Base-by-base conservation (phyloP, 2,113 vertebrate genomes). In the Brachyhypopomus gauderio region DNA sequence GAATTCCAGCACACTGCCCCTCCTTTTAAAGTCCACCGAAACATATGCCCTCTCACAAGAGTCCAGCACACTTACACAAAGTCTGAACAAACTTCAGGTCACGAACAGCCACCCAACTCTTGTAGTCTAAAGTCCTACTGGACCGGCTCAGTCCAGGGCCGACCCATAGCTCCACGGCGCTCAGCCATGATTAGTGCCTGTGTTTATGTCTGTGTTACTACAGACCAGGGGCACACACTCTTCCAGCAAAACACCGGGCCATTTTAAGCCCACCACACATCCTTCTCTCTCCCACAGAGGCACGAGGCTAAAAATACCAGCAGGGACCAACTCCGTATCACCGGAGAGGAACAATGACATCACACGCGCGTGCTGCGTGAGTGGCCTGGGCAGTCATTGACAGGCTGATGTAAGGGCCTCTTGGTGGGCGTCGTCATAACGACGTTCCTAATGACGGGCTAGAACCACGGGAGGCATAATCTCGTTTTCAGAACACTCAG, bases 251-350 rank as follows among this genome's bases (percentile, higher is more conserved):
- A 82, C 75, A 77, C 27, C n/a, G 48, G 82, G 41, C 85, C 67
- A 77, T 48, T 77, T 48, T 48, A 70, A 66, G 72, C 36, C 78
- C 25, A 8, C 16, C 63, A 72, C 63, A 80, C 48, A 27, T 23
- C 59, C 60, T n/a, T 36, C 75, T 78, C 72, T 22, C 45, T 79
- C 70, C 77, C 71, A 63, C 71, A 70, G 63, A 75, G 70, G 36
- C 16, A 81, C 34, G 69, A 62, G 1, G 56, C 38, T 85, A 75
- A 62, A 85, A 85, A 85, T 85, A 85, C 38, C n/a, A 78, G 34
- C 20, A 2, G 62, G 45, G 17, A 60, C 58, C 2, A 36, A 5
- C 45, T 60, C 27, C 22, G 56, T 56, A 72, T 55, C 25, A 56
- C 45, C 20, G 55, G 67, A 45, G 27, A 60, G 38, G 41, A 79